phyloP scores from a whole-genome alignment of 2,113 vertebrate genomes.

The Turnix velox region DNA sequence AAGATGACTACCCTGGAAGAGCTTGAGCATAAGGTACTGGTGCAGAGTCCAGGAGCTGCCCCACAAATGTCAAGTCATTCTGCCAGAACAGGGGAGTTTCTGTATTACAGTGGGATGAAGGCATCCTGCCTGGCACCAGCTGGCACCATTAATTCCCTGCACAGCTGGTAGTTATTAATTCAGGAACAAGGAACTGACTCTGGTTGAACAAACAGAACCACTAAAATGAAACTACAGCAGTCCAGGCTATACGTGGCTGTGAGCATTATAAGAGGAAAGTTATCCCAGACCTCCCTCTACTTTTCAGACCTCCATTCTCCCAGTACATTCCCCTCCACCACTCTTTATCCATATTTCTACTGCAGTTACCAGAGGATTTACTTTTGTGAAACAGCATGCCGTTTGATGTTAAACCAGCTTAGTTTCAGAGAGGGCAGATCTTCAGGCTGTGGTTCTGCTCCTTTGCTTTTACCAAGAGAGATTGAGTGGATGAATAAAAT shows the following conservation, averaged over 20 bases:
- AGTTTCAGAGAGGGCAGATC: neutral
- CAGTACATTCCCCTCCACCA: neutral
- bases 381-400: neutral
- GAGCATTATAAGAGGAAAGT: neutral
- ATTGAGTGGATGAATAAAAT: accelerated
- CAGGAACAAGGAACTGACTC: neutral
- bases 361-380: neutral
- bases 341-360: too few species aligned
- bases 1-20: neutral
- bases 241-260: accelerated
- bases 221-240: accelerated
- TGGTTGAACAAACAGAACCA: neutral
- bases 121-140: neutral
- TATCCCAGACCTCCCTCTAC: neutral
- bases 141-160: neutral
- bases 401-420: neutral
- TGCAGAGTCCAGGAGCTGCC: accelerated
- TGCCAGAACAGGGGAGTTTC: neutral
- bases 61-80: accelerated
- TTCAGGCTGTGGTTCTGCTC: neutral
- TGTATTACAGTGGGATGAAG: accelerated
- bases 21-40: neutral
- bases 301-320: neutral
- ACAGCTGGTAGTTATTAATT: neutral
- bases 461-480: neutral